Conservation (phyloP, 2,888 invertebrate genomes). For the Nudaria mundana region DNA sequence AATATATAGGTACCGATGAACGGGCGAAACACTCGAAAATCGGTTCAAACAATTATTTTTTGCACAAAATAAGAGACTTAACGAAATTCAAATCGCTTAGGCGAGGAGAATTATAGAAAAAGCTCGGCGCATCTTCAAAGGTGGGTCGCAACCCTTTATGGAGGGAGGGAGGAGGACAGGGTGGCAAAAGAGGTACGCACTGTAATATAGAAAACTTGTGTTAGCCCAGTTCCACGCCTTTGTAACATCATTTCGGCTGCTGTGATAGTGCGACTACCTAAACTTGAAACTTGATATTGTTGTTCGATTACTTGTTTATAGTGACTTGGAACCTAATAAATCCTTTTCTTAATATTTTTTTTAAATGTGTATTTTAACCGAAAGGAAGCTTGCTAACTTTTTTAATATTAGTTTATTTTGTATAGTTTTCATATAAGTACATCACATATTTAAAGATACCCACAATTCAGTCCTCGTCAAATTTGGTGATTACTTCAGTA, state of each 20-base stretch:
- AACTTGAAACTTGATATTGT: slow-evolving; percentile 47
- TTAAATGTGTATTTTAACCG: too few relatives aligned
- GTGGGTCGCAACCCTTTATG: slow-evolving; percentile 73
- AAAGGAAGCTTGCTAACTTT: too few relatives aligned
- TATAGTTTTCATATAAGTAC: too few relatives aligned
- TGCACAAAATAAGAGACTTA: slow-evolving; percentile 77
- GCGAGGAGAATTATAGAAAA: slow-evolving; percentile 77
- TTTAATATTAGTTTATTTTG: too few relatives aligned
- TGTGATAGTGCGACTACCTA: slow-evolving; percentile 39
- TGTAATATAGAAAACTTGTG: slow-evolving; percentile 81
- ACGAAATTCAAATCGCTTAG: slow-evolving; percentile 80
- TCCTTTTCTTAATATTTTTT: background rate
- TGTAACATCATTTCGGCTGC: slow-evolving; percentile 81
- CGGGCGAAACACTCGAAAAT: slow-evolving; percentile 61
- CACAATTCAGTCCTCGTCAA: too few relatives aligned
- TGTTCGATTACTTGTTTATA: slow-evolving; percentile 5
- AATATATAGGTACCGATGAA: slow-evolving; percentile 39
- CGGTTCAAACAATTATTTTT: slow-evolving; percentile 77
- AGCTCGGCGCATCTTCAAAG: slow-evolving; percentile 79
- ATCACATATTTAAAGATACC: too few relatives aligned
- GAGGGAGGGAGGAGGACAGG: slow-evolving; percentile 28
- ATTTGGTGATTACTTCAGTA: too few relatives aligned
- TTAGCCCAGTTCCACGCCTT: slow-evolving; percentile 81
- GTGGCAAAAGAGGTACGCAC: slow-evolving; percentile 53
- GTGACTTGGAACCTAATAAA: background rate